Percentiles rank a stretch among this genome's conserved stretches.
These are phyloP conservation scores for Ischnus inquisitorius DNA, from an alignment of 2,888 invertebrate species.

Conservation along the genomic window DNA sequence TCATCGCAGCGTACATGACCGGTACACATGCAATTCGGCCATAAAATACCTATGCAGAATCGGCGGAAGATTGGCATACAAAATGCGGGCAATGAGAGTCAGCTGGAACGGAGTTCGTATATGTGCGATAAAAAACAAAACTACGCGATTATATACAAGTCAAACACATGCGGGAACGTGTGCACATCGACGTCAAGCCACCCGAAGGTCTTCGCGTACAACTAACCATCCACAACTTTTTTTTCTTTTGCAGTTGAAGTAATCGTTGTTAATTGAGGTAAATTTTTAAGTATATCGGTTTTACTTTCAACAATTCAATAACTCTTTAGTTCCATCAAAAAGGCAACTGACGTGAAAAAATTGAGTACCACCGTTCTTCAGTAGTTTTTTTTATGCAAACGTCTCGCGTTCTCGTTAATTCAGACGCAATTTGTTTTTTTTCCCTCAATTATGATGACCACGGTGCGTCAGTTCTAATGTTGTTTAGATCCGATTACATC, in stretches of 20 bases:
- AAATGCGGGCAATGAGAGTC: neutral
- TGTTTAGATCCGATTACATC: slow-evolving; percentile 55
- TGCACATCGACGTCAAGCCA: neutral
- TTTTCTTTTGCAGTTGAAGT: neutral
- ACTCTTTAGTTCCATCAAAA: no score
- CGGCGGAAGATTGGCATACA: neutral
- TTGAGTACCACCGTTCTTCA: neutral
- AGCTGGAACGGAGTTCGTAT: neutral
- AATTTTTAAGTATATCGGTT: neutral
- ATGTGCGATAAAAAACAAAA: neutral
- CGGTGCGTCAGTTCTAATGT: slow-evolving; percentile 51
- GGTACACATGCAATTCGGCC: neutral
- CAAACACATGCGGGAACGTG: neutral
- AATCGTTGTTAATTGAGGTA: neutral
- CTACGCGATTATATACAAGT: neutral
- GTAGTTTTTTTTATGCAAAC: neutral
- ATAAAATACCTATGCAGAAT: slow-evolving; percentile 5
- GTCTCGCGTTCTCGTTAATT: neutral
- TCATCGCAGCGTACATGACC: slow-evolving; percentile 4
- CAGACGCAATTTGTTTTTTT: slow-evolving; percentile 18
- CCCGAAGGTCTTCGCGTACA: neutral
- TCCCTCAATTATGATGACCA: slow-evolving; percentile 31
- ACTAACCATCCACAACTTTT: neutral
- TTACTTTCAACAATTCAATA: no score
- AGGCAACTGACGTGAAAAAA: neutral